These are phyloP conservation scores for Ctenomys sociabilis DNA, from an alignment of 2,113 vertebrate species.

Conservation along the genomic window DNA sequence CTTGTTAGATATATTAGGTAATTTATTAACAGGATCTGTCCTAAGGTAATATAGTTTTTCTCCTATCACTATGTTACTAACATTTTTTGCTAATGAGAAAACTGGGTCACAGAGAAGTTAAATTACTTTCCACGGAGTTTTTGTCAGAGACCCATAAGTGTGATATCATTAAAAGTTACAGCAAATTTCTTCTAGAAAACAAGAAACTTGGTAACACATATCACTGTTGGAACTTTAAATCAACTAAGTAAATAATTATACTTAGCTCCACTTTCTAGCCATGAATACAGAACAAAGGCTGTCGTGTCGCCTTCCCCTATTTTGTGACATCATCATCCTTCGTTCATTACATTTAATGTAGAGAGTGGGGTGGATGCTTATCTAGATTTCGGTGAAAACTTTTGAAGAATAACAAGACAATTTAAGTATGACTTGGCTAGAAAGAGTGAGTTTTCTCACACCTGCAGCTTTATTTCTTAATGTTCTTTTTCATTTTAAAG, in stretches of 20 bases:
- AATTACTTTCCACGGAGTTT: conserved; percentile 19
- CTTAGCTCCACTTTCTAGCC: neutral
- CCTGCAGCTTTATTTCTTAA: neutral
- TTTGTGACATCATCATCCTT: neutral
- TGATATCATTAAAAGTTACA: conserved; percentile 34
- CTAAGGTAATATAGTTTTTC: conserved; percentile 36
- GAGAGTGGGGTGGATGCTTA: neutral
- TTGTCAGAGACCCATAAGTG: neutral
- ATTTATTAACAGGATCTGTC: conserved; percentile 22
- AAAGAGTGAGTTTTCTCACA: neutral
- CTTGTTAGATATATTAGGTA: conserved; percentile 5
- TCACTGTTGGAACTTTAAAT: neutral
- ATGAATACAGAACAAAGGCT: neutral
- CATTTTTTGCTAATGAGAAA: conserved; percentile 61
- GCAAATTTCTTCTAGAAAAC: conserved; percentile 9
- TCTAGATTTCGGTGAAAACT: neutral
- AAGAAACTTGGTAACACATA: neutral
- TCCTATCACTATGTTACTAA: conserved; percentile 17
- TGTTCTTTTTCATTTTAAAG: neutral
- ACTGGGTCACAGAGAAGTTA: neutral
- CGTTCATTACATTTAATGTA: neutral
- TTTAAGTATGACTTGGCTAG: neutral
- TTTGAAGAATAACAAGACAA: neutral
- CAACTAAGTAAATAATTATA: neutral
- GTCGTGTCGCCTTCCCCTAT: neutral